Base-by-base conservation (phyloP, 2,113 vertebrate species). In the Pygoscelis adeliae region DNA sequence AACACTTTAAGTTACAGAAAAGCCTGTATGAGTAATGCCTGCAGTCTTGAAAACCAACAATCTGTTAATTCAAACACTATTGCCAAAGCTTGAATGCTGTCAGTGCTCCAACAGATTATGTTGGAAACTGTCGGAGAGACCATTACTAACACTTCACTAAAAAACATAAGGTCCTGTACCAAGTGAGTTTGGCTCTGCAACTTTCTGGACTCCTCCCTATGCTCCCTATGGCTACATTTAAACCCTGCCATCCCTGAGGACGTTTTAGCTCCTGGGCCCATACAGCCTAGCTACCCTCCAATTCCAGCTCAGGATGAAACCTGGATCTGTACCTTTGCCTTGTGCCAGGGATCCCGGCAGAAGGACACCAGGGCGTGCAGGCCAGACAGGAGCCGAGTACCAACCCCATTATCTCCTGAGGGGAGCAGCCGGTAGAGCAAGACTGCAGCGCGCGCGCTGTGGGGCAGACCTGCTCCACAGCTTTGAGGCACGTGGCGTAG, bases 401-500 rank as follows among this genome's bases (percentile, higher is more conserved):
- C 36, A 40, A 4, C 34, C 14, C 36, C 3, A 2, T 38, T 7
- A 71, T 23, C 9, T 56, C 70, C 34, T 16, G 10, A 38, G 13
- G 16, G 36, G 20, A 55, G 36, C 70, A 86, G 74, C 30, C 2
- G 3, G 15, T 5, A 10, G 26, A 79, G 30, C 5, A 70, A 20
- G 20, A 70, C 40, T 5, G 29, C n/a, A 26, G 29, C 0, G 1
- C 1, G 1, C 1, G 1, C 5, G 8, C 38, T 25, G 7, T 22
- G 21, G 52, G 56, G 76, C 56, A 32, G 20, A 66, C 13, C 22
- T 32, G n/a, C 21, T 50, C 63, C 82, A 47, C 22, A 65, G 44
- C 40, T 56, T 59, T 7, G 34, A 65, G 65, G 34, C 16, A 61
- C 22, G 3, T 1, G 11, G 52, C 2, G 1, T 12, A 58, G 25